Percentiles rank a stretch among this genome's conserved stretches.
Conservation (phyloP, 1,140 invertebrate species). For the Nylanderia fulva region DNA sequence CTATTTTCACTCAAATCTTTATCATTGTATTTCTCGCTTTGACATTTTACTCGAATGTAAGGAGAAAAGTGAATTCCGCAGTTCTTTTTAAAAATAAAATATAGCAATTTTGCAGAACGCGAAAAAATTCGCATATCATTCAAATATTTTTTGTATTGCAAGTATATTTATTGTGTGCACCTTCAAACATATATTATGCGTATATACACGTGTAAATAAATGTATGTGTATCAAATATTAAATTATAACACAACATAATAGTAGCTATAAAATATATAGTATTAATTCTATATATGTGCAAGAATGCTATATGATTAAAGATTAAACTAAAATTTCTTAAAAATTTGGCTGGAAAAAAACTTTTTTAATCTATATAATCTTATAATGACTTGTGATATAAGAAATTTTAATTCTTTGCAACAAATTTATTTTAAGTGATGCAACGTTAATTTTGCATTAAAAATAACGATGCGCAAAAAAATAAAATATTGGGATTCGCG, state of each 20-base stretch:
- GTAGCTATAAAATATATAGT: not conserved
- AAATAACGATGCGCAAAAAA: not conserved
- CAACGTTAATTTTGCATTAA: slow-evolving; percentile 8
- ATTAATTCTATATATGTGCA: not conserved
- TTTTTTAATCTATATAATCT: not conserved
- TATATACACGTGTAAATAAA: not conserved
- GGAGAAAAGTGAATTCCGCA: slow-evolving; percentile 28
- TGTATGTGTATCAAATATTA: not conserved
- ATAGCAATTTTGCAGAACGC: not conserved
- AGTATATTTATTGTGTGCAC: not conserved
- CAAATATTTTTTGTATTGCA: not conserved
- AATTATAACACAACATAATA: not conserved
- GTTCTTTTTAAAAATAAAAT: slow-evolving; percentile 17
- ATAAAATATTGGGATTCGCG: not conserved
- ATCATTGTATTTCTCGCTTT: slow-evolving; percentile 36
- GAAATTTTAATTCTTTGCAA: not conserved
- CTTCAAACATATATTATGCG: too few species aligned
- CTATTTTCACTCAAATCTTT: slow-evolving; percentile 44
- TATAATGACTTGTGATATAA: not conserved
- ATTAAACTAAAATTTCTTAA: slow-evolving; percentile 2
- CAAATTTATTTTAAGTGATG: not conserved
- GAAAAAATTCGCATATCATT: too few species aligned
- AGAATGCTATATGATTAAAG: not conserved
- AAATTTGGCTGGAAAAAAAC: not conserved
- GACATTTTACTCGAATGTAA: slow-evolving; percentile 50